Evolutionary conservation across 2,888 invertebrate species (phyloP).

Genomic region (Chrysopilus asiliformis): DNA sequence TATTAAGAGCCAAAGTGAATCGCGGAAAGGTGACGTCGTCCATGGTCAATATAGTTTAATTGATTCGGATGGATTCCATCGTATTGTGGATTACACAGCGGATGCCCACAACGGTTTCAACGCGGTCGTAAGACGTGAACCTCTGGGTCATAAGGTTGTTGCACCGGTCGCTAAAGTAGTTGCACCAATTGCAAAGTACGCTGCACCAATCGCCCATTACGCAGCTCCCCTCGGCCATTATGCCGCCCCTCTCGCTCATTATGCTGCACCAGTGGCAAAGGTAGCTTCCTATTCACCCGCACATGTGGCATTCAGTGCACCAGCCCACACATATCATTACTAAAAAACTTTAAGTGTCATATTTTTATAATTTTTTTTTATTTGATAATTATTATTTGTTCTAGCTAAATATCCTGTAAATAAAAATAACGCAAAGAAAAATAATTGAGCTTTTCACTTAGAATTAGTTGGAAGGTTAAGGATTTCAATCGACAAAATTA

Average conservation of each 20-base stretch:
- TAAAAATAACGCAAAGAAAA: no score
- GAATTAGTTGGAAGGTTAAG: no score
- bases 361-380: no score
- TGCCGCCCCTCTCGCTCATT: conserved; percentile 17
- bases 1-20: conserved; percentile 39
- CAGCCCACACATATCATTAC: conserved; percentile 16
- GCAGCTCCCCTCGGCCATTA: conserved; percentile 14
- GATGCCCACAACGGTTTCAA: conserved; percentile 43
- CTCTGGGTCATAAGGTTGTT: conserved; percentile 31
- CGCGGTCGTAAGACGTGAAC: conserved; percentile 41
- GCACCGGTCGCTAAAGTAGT: conserved; percentile 25
- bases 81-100: conserved; percentile 42
- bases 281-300: conserved; percentile 15
- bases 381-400: no score
- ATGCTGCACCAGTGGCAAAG: conserved; percentile 19
- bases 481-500: no score
- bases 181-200: conserved; percentile 26
- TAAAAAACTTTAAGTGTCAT: no score
- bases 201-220: conserved; percentile 25
- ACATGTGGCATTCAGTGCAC: conserved; percentile 13
- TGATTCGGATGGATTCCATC: conserved; percentile 40
- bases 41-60: conserved; percentile 41
- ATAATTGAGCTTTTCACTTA: no score
- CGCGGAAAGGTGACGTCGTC: conserved; percentile 40
- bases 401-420: no score